Conservation (phyloP, 2,888 invertebrate species). For the Tachina fera region DNA sequence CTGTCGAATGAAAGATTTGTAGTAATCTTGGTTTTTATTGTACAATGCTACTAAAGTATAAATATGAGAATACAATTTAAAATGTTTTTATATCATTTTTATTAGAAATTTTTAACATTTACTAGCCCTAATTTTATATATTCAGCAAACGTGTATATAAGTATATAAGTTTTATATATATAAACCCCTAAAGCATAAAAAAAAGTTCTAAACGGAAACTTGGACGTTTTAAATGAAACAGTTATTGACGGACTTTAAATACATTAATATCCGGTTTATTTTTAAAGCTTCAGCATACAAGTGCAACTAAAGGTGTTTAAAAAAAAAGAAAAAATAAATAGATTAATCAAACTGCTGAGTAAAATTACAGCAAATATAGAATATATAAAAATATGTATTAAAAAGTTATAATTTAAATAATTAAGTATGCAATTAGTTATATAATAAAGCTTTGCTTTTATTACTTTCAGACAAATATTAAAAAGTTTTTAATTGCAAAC, state of each 20-base stretch:
- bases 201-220: constrained; percentile 39
- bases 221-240: constrained; percentile 21
- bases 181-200: neutral
- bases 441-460: too few relatives aligned
- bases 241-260: constrained; percentile 15
- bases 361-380: neutral
- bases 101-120: constrained; percentile 6
- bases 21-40: constrained; percentile 41
- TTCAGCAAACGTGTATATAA: neutral
- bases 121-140: neutral
- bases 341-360: neutral
- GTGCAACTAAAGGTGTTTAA: neutral
- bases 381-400: neutral
- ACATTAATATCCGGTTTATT: constrained; percentile 47
- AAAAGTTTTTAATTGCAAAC: too few relatives aligned
- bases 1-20: constrained; percentile 51
- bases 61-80: constrained; percentile 9
- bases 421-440: neutral
- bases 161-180: neutral
- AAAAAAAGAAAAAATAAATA: neutral
- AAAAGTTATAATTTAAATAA: neutral
- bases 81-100: constrained; percentile 6
- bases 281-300: neutral
- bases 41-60: neutral
- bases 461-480: too few relatives aligned